Evolutionary conservation across 1,140 invertebrate genomes (phyloP), one percentile per base, ranked within the genome.

Genomic region (Rhyzopertha dominica): DNA sequence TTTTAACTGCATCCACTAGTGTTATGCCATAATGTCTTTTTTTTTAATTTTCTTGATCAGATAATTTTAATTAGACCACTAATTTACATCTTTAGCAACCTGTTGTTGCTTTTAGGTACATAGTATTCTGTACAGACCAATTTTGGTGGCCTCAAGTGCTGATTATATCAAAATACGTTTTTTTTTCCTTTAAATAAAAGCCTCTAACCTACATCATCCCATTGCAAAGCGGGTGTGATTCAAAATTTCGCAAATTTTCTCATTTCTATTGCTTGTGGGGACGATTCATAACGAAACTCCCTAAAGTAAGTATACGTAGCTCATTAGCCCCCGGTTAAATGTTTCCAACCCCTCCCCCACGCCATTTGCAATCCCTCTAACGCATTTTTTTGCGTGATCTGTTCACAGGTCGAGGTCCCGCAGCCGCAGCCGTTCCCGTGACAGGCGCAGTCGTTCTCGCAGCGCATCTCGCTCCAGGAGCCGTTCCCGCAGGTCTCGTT

Each of bases 321-420:
- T 22, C 12, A 24, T 8, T 38, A 37, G 35, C 39, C 36, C 20
- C 17, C 5, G 10, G 38, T 9, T 13, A n/a, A 13, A 26, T 10
- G 28, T 28, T 29, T 40, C 22, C 31, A 40, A 40, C 28, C 38
- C 28, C 12, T 20, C 18, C 25, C 38, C 38, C 3, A 24, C 5
- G 7, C 16, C 18, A n/a, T n/a, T 37, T 18, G n/a, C 35, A 42
- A 26, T 30, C 22, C 40, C 28, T 30, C 18, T 34, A 28, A 4
- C 17, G 28, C 14, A 28, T 40, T 9, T 16, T 28, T 40, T 25
- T 40, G 41, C 28, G 28, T 34, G 54, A 63, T 25, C 65, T 19
- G 64, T 74, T 48, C 71, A 63, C 35, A 72, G 70, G 22, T 75
- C 74, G 5, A 66, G 72, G 16, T 74, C 72, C 47, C 69, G 72